A percentile compares a stretch with the other conserved stretches of the same genome.
Conservation (phyloP, 1,140 invertebrate species). For the Helicoverpa zea region DNA sequence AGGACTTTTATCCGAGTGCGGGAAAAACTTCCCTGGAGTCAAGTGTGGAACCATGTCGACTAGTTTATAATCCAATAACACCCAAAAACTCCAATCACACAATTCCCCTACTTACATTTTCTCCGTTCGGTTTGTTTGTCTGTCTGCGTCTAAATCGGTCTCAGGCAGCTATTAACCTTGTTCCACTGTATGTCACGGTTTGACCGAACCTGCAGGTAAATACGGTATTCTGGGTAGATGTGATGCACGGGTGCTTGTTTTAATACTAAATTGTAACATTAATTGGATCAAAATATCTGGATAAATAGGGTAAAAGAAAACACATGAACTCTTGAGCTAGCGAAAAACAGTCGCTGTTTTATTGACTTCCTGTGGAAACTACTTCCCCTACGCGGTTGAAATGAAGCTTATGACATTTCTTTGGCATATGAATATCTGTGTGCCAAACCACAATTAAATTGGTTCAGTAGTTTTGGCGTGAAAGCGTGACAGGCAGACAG, state of each 20-base stretch:
- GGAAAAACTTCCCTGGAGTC: too few relatives aligned
- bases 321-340: too few relatives aligned
- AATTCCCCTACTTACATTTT: too few relatives aligned
- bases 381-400: not conserved
- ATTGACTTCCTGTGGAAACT: not conserved
- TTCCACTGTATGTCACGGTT: slow-evolving; percentile 14
- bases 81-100: not conserved
- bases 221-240: not conserved
- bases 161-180: slow-evolving; percentile 26
- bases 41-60: too few relatives aligned
- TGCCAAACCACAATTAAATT: too few relatives aligned
- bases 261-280: not conserved
- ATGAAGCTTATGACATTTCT: not conserved
- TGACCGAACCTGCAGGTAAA: slow-evolving; percentile 15
- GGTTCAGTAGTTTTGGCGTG: too few relatives aligned
- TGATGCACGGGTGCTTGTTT: not conserved
- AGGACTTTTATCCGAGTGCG: too few relatives aligned
- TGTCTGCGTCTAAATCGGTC: slow-evolving; percentile 24
- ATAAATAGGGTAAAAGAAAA: not conserved
- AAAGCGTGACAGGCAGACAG: too few relatives aligned
- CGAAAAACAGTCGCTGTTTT: too few relatives aligned
- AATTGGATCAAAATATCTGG: too few relatives aligned
- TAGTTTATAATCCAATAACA: too few relatives aligned
- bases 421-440: too few relatives aligned
- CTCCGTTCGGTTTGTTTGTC: not conserved